Evolutionary conservation across 2,113 vertebrate genomes (phyloP), one percentile per base, ranked within the genome.

Genomic region (Pholis gunnellus): DNA sequence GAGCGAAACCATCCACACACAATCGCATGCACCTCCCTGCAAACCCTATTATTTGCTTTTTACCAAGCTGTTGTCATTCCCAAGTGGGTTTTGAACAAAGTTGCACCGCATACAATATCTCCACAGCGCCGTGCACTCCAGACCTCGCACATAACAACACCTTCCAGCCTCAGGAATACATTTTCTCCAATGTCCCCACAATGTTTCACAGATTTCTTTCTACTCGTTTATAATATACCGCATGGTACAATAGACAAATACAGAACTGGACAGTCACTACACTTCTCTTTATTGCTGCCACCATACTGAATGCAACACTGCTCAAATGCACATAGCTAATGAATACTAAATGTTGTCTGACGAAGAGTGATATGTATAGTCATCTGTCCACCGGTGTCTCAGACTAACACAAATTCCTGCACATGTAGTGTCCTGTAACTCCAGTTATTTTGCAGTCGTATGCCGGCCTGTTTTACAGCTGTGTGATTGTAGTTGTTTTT

Each of bases 231-330:
- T 38, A 85, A 75, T 72, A 72, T 81, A 86, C 75, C 36, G 56
- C 75, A 78, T 76, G 78, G 75, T 59, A 86, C 87, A 91, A 80
- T 73, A 81, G 70, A 90, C 83, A 64, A 85, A 86, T 78, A 91
- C 82, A 86, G 38, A 88, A 91, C 86, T 71, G 86, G 84, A 94
- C 87, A 60, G 86, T 88, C 84, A 92, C 85, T 31, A 86, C 79
- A 92, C 72, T 78, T 79, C 81, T 88, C 85, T 91, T 81, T 89
- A 84, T 81, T 86, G 88, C 86, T 88, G 83, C 89, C 88, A 89
- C 90, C 79, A 69, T 52, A 85, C 81, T 91, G 18, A 84, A 90
- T 75, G 82, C 83, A 90, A 90, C 87, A 84, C 87, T 85, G 87
- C 81, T 88, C 81, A 86, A 87, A 88, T 78, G 81, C 88, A 90